phyloP scores from a whole-genome alignment of 1,140 invertebrate genomes.

The Berghia stephanieae region DNA sequence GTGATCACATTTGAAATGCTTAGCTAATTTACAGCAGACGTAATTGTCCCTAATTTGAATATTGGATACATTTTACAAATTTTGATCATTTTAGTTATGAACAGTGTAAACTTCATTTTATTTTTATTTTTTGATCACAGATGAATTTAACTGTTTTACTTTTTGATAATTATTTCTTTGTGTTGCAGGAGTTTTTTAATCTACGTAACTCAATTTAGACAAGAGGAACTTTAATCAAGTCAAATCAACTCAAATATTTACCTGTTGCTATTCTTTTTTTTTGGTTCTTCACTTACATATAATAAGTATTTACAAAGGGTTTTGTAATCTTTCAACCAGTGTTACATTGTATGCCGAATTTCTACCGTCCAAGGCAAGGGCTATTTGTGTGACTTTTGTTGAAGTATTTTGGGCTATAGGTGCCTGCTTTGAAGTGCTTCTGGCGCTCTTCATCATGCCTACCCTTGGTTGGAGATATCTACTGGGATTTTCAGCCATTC shows the following conservation, averaged over 20 bases:
- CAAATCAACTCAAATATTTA: not conserved
- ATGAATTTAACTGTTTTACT: too few relatives aligned
- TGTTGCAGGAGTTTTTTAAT: too few relatives aligned
- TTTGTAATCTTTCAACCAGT: constrained; percentile 70
- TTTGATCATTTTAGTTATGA: too few relatives aligned
- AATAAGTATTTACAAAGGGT: not conserved
- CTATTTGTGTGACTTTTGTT: constrained; percentile 91
- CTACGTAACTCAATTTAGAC: too few relatives aligned
- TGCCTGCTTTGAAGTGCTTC: constrained; percentile 88
- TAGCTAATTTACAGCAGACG: too few relatives aligned
- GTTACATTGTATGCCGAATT: constrained; percentile 97
- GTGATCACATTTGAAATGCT: too few relatives aligned
- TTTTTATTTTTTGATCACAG: too few relatives aligned
- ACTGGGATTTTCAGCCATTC: constrained; percentile 85
- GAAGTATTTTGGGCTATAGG: constrained; percentile 97
- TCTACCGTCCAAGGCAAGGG: constrained; percentile 89
- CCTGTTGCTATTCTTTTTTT: not conserved
- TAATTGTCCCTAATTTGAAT: too few relatives aligned
- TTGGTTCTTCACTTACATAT: not conserved
- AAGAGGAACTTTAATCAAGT: not conserved
- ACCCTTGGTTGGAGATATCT: constrained; percentile 91
- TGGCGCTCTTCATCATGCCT: constrained; percentile 92
- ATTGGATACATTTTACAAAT: too few relatives aligned
- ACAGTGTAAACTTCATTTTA: not conserved
- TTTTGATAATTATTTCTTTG: too few relatives aligned